Evolutionary conservation across 37 sponge, comb jelly and placozoan genomes (phyloP).

Genomic region (Cliona cf. orientalis): DNA sequence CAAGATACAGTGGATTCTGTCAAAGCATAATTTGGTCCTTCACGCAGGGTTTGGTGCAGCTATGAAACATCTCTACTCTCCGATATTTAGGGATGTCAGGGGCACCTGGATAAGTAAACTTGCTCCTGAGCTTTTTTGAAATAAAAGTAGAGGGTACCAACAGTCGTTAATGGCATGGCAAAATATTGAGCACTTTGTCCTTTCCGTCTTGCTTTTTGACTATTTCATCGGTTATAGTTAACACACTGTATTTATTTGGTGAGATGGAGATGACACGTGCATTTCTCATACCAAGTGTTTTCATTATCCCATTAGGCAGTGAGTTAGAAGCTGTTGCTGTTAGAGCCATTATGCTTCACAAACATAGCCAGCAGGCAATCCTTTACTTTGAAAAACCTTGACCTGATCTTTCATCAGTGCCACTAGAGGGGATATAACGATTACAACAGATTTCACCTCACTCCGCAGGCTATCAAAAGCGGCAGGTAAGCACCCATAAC

Average conservation of each 20-base stretch:
- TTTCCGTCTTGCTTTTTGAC: background rate
- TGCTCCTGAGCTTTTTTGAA: slow-evolving; percentile 8
- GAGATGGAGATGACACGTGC: too few relatives aligned
- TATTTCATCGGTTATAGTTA: background rate
- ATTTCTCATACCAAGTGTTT: too few relatives aligned
- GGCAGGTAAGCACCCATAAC: too few relatives aligned
- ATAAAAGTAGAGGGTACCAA: background rate
- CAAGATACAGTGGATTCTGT: background rate
- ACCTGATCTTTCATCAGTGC: too few relatives aligned
- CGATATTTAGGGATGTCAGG: slow-evolving; percentile 10
- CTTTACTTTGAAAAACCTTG: too few relatives aligned
- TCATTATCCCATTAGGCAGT: too few relatives aligned
- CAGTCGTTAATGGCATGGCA: slow-evolving; percentile 18
- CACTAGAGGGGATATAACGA: too few relatives aligned
- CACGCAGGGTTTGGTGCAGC: slow-evolving; percentile 2
- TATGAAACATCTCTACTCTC: slow-evolving; percentile 28
- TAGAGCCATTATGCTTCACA: too few relatives aligned
- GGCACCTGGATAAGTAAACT: slow-evolving; percentile 22
- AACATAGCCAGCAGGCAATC: too few relatives aligned
- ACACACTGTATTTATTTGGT: background rate
- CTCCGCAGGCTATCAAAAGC: too few relatives aligned
- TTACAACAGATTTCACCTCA: too few relatives aligned
- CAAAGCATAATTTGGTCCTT: slow-evolving; percentile 12
- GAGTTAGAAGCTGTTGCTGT: too few relatives aligned
- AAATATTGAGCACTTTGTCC: slow-evolving; percentile 8